A percentile compares a stretch with the other conserved stretches of the same genome.
These are phyloP conservation scores for Pangasianodon hypophthalmus DNA, from an alignment of 2,113 vertebrate species.

Conservation along the genomic window DNA sequence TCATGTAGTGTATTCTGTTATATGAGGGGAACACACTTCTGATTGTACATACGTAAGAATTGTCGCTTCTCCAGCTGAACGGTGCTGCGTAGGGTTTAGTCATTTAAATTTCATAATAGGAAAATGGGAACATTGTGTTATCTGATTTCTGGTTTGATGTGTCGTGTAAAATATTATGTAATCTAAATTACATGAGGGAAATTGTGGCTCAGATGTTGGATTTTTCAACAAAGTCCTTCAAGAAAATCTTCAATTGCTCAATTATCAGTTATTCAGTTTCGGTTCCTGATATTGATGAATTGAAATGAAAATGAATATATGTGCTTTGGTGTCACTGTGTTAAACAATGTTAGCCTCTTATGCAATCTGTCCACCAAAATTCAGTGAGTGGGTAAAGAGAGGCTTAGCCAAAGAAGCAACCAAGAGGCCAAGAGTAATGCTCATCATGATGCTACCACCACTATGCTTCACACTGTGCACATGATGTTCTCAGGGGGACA, in stretches of 20 bases:
- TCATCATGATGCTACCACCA: background rate
- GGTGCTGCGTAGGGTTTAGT: background rate
- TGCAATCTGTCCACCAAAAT: background rate
- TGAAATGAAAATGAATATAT: background rate
- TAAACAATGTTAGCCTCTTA: background rate
- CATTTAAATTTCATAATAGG: conserved; percentile 3
- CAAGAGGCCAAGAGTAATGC: background rate
- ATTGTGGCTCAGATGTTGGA: background rate
- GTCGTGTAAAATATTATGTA: background rate
- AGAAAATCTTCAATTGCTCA: background rate
- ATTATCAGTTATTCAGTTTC: background rate
- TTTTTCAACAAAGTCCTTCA: background rate
- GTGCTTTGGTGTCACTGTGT: background rate
- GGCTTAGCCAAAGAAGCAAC: background rate
- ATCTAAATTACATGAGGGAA: background rate
- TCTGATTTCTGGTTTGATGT: conserved; percentile 1
- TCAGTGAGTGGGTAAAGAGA: background rate
- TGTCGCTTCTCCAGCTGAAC: conserved; percentile 2
- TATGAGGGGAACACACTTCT: background rate
- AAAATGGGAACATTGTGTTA: conserved; percentile 9
- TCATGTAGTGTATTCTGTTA: conserved; percentile 34
- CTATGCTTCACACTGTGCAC: background rate
- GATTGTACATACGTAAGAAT: conserved; percentile 25
- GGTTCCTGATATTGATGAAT: background rate
- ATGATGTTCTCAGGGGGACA: background rate